Evolutionary conservation across 2,113 vertebrate genomes (phyloP), one percentile per base, ranked within the genome.

Genomic region (Cinclus cinclus): DNA sequence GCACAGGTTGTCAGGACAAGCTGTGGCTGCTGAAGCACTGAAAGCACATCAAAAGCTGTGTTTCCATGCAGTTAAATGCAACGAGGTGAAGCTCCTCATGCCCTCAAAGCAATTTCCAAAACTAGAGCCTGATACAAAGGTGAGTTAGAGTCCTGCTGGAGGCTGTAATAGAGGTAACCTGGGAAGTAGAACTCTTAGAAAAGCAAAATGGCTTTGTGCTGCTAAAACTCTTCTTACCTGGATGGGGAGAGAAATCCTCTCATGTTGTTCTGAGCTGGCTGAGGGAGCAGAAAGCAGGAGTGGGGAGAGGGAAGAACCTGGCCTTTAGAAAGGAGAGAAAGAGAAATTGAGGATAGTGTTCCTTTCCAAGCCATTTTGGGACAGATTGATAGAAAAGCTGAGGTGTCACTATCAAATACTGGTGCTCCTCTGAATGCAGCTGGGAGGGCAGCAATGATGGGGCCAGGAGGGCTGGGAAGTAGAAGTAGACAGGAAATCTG

Each of bases 151-250:
- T 16, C 27, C 49, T 73, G 33, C 24, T 68, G 46, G 46, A 60
- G 9, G 8, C 8, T 67, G 9, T 7, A 33, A 9, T 0, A 58
- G 31, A 46, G 7, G 17, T 27, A 42, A 15, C 2, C 41, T 58
- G 31, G 46, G 33, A 64, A 64, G 15, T 1, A 4, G 14, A 52
- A 22, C 28, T 23, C 19, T 33, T 20, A 25, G 37, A 25, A 77
- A 24, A 68, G 4, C 8, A 77, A 56, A 69, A 44, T 64, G 13
- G 4, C 19, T 63, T 87, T 35, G 30, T 83, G 62, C 23, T 79
- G 33, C 11, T 44, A 20, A 50, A 93, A 46, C 16, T 50, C 16
- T 37, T 64, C 58, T 63, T 83, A 28, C 5, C 24, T 56, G 16
- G 8, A 6, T 23, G 22, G 9, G 39, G 14, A 31, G 16, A 37